Evolutionary conservation across 1,140 invertebrate genomes (phyloP), one percentile per base, ranked within the genome.

Genomic region (Bombus balteatus): DNA sequence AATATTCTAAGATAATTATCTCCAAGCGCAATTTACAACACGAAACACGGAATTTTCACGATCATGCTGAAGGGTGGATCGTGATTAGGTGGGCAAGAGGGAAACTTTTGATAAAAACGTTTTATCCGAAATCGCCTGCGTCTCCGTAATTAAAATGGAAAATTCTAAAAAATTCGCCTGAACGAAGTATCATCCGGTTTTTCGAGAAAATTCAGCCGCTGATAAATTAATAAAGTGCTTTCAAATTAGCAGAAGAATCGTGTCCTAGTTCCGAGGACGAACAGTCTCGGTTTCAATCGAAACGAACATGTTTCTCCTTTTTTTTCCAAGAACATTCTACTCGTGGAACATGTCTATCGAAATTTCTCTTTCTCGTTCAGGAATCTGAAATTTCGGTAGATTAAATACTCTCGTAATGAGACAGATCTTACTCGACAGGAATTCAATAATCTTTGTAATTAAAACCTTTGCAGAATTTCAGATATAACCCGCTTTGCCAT

Each of bases 161-260:
- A 47, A 80, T 71, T 41, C 34, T 4, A 13, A 18, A 25, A 47
- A 37, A 71, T 81, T 59, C 71, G 41, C 32, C 25, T 25, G 47
- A 71, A 71, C 13, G 68, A 28, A 41, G 12, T 15, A 41, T 39
- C n/a, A 39, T 25, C 32, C 18, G 28, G 10, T 2, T 75, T 28
- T 10, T n/a, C n/a, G 9, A 57, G 34, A 43, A 81, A 72, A 37
- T 25, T 70, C 25, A 1, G 25, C 12, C 12, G 25, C 39, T 25
- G 77, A 66, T 47, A n/a, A 73, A 73, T 81, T 81, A 43, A 81
- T 81, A 57, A 73, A 81, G 25, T n/a, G 53, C 41, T 66, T 32
- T 68, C 22, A 68, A 81, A 71, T 71, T 81, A 70, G 34, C 59
- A n/a, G 34, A 13, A 41, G 76, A 78, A n/a, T 59, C 77, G 65